These are phyloP conservation scores for Phoxinus phoxinus DNA, from an alignment of 2,113 vertebrate species.

Conservation along the genomic window DNA sequence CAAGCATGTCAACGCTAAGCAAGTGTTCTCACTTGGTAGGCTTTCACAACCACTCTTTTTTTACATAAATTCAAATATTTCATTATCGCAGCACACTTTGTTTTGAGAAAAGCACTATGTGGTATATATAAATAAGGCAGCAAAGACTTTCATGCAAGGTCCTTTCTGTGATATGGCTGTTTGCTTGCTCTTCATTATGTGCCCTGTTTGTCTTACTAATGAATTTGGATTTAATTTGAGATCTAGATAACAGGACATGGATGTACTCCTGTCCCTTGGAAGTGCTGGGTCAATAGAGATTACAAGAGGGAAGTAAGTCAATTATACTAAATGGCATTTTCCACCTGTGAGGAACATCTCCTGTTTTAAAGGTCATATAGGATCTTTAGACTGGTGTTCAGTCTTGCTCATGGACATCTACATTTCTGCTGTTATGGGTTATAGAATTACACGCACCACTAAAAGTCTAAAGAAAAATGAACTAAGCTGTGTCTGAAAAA, in stretches of 20 bases:
- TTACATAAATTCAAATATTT: background rate
- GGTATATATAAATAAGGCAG: background rate
- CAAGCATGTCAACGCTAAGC: background rate
- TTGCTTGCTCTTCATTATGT: background rate
- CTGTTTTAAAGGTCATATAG: slow-evolving; percentile 48
- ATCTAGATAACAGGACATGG: slow-evolving; percentile 33
- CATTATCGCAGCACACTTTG: background rate
- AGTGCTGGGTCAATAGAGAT: slow-evolving; percentile 40
- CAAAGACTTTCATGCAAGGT: slow-evolving; percentile 9
- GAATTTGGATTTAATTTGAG: slow-evolving; percentile 37
- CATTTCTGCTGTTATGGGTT: background rate
- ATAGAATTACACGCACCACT: background rate
- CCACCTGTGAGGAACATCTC: slow-evolving; percentile 44
- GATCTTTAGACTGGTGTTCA: slow-evolving; percentile 14
- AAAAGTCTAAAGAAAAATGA: background rate
- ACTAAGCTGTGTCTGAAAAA: background rate
- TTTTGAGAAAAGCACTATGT: background rate
- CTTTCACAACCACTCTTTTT: background rate
- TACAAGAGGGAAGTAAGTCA: slow-evolving; percentile 39
- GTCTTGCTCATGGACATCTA: background rate
- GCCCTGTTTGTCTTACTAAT: slow-evolving; percentile 42
- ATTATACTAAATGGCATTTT: slow-evolving; percentile 48
- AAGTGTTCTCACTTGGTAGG: background rate
- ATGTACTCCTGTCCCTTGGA: slow-evolving; percentile 15
- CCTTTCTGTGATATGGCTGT: background rate